Conservation (phyloP, 2,797 vertebrate genomes). For the Malurus leucopterus region DNA sequence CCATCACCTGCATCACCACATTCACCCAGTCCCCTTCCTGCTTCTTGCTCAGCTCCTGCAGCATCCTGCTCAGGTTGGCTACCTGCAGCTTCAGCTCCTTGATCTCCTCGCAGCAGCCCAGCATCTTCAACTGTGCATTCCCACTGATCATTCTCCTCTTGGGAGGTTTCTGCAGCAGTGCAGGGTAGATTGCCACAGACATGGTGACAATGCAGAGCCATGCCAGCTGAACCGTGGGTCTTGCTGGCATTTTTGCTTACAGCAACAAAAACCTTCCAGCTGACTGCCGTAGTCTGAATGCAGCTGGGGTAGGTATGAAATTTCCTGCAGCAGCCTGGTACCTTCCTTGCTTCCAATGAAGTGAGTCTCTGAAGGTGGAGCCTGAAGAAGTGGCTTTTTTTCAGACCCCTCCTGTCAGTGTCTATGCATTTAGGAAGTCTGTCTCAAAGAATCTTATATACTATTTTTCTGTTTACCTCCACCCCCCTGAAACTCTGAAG, state of each 20-base stretch:
- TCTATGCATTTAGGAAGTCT: conserved; percentile 19
- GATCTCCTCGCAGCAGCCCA: conserved; percentile 86
- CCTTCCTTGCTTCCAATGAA: conserved; percentile 23
- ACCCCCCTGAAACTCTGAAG: conserved; percentile 66
- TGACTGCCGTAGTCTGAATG: neutral
- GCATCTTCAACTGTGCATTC: conserved; percentile 5
- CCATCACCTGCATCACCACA: conserved; percentile 88
- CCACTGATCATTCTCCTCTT: conserved; percentile 43
- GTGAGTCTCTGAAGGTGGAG: conserved; percentile 41
- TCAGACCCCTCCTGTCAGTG: conserved; percentile 61
- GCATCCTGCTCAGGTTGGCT: conserved; percentile 87
- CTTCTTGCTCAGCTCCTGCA: conserved; percentile 86
- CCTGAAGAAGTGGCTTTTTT: neutral
- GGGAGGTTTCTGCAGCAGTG: conserved; percentile 66
- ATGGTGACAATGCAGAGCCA: conserved; percentile 60
- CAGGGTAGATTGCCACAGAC: conserved; percentile 41
- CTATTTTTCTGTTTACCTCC: conserved; percentile 78
- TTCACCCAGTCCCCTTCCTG: conserved; percentile 87
- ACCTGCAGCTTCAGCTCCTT: conserved; percentile 86
- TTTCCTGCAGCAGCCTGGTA: neutral
- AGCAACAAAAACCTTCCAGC: neutral
- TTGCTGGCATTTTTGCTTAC: conserved; percentile 53
- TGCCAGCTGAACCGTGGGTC: conserved; percentile 21
- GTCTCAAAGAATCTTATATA: conserved; percentile 90
- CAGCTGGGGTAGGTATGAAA: conserved; percentile 20